Evolutionary conservation across 2,888 invertebrate species (phyloP).

Genomic region (Troglohyphantes excavatus): DNA sequence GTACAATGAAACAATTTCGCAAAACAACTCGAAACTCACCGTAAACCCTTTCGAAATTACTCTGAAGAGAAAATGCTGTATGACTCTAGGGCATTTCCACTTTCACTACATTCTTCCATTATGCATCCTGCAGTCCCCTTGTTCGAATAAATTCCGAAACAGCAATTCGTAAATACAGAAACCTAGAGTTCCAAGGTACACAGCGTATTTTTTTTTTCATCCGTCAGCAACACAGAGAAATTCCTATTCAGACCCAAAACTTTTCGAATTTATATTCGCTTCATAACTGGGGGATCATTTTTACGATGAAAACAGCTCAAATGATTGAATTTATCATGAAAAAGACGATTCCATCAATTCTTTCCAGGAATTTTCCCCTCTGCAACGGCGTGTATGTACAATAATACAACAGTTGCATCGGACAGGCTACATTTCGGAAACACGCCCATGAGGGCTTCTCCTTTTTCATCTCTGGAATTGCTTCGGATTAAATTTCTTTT

Average conservation of each 20-base stretch:
- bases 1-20: too few species aligned
- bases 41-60: too few species aligned
- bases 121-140: background rate
- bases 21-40: too few species aligned
- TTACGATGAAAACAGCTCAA: conserved; percentile 19
- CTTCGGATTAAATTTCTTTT: conserved; percentile 30
- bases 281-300: conserved; percentile 28
- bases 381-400: background rate
- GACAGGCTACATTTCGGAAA: background rate
- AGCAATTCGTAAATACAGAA: background rate
- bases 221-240: background rate
- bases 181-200: background rate
- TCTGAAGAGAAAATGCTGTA: background rate
- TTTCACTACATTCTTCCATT: background rate
- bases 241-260: background rate
- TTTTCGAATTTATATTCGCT: conserved; percentile 33
- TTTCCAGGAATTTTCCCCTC: background rate
- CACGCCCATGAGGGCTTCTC: background rate
- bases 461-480: conserved; percentile 7
- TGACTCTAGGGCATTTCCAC: background rate
- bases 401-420: background rate
- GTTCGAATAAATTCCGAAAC: background rate
- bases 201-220: too few species aligned
- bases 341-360: background rate
- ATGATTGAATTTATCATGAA: conserved; percentile 17